Percentiles rank a stretch among this genome's conserved stretches.
Evolutionary conservation across 2,797 vertebrate genomes (phyloP).

Genomic region (Caiman crocodilus): DNA sequence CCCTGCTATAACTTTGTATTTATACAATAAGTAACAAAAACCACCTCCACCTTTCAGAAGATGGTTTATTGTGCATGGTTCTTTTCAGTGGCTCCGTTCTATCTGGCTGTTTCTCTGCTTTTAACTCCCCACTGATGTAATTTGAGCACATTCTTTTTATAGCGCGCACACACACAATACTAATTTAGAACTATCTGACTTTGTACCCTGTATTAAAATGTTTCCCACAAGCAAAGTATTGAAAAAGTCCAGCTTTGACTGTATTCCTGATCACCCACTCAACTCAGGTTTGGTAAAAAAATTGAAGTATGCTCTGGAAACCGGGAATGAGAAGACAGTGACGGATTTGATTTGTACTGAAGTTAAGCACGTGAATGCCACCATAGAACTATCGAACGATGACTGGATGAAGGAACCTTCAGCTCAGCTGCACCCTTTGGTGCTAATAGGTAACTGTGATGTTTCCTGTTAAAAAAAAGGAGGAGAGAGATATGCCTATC

Average conservation of each 20-base stretch:
- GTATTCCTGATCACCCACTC: slow-evolving; percentile 64
- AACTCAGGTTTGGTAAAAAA: slow-evolving; percentile 67
- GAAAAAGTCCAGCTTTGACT: not conserved
- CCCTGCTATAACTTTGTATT: not conserved
- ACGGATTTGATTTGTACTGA: slow-evolving; percentile 53
- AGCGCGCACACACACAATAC: not conserved
- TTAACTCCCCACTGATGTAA: not conserved
- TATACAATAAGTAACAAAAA: not conserved
- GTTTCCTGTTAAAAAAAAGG: not conserved
- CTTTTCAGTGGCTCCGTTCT: not conserved
- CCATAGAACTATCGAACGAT: slow-evolving; percentile 79
- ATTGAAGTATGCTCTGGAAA: slow-evolving; percentile 69
- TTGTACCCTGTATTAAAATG: not conserved
- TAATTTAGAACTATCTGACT: not conserved
- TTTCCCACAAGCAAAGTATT: not conserved
- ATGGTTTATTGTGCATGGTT: not conserved
- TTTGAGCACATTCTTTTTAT: not conserved
- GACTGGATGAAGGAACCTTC: slow-evolving; percentile 82
- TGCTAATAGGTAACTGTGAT: slow-evolving; percentile 72
- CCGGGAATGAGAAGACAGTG: slow-evolving; percentile 35
- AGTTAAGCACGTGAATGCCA: slow-evolving; percentile 62
- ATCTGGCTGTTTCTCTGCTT: not conserved
- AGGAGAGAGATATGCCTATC: not conserved
- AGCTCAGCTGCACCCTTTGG: slow-evolving; percentile 69
- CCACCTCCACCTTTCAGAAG: not conserved